phyloP scores from a whole-genome alignment of 2,797 vertebrate genomes.

The Sebastes iracundus region DNA sequence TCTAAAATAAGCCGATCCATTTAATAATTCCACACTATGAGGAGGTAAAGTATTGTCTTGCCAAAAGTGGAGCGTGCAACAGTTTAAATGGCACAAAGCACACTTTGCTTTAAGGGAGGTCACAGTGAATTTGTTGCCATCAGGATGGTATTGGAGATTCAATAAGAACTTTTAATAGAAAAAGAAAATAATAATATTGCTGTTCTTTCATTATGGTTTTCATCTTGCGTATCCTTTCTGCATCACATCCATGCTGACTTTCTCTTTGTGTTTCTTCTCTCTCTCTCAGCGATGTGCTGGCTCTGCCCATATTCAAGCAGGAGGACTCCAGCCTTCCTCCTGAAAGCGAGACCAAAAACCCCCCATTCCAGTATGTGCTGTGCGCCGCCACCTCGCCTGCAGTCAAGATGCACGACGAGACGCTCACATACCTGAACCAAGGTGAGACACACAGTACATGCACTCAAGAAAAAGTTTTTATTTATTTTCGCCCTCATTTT shows the following conservation, averaged over 20 bases:
- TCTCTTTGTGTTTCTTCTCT: background rate
- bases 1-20: constrained; percentile 47
- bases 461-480: background rate
- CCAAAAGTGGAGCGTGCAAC: background rate
- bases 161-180: background rate
- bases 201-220: background rate
- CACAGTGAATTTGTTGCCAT: constrained; percentile 1
- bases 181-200: background rate
- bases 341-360: constrained; percentile 91
- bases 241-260: background rate
- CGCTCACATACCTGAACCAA: constrained; percentile 98
- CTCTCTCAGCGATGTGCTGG: constrained; percentile 91
- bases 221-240: background rate
- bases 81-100: background rate
- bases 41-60: constrained; percentile 17
- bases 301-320: constrained; percentile 98
- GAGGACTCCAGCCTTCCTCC: constrained; percentile 93
- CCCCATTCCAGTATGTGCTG: constrained; percentile 97
- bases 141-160: background rate
- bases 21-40: constrained; percentile 39
- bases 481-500: background rate
- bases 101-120: background rate
- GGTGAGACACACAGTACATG: constrained; percentile 72
- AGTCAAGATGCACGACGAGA: constrained; percentile 95
- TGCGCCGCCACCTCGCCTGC: constrained; percentile 96